Conservation (phyloP, 2,797 vertebrate species). For the Limnodromus scolopaceus region DNA sequence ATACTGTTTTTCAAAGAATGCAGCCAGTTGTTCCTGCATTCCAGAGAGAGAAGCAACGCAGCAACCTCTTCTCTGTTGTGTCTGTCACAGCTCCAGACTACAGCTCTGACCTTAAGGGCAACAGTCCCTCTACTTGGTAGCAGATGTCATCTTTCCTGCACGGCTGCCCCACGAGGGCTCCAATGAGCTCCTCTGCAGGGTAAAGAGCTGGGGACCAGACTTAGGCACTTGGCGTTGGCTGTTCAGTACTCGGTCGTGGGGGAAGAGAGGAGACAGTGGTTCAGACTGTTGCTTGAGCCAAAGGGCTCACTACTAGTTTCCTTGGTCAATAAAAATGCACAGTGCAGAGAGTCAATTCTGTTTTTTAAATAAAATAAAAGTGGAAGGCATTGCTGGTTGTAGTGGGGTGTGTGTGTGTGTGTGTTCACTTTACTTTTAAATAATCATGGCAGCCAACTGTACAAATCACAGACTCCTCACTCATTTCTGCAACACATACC, state of each 20-base stretch:
- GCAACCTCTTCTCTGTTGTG: background rate
- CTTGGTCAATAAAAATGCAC: background rate
- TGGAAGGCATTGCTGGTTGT: background rate
- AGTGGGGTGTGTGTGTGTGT: rapidly evolving
- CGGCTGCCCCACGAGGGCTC: rapidly evolving
- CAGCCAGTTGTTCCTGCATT: background rate
- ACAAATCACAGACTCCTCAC: background rate
- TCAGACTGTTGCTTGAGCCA: background rate
- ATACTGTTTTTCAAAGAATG: background rate
- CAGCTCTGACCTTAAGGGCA: background rate
- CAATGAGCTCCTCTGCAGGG: background rate
- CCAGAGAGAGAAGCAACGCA: background rate
- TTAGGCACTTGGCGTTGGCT: background rate
- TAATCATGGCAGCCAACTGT: background rate
- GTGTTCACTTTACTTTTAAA: background rate
- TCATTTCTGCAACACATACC: background rate
- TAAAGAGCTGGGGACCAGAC: background rate
- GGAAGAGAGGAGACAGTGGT: rapidly evolving
- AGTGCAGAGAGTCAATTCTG: background rate
- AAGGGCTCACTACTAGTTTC: background rate
- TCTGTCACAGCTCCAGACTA: background rate
- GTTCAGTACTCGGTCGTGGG: rapidly evolving
- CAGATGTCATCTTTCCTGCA: background rate
- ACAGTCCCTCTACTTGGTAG: background rate
- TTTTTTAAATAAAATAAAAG: background rate